These are phyloP conservation scores for Bibio marci DNA, from an alignment of 2,888 invertebrate genomes.

Conservation along the genomic window DNA sequence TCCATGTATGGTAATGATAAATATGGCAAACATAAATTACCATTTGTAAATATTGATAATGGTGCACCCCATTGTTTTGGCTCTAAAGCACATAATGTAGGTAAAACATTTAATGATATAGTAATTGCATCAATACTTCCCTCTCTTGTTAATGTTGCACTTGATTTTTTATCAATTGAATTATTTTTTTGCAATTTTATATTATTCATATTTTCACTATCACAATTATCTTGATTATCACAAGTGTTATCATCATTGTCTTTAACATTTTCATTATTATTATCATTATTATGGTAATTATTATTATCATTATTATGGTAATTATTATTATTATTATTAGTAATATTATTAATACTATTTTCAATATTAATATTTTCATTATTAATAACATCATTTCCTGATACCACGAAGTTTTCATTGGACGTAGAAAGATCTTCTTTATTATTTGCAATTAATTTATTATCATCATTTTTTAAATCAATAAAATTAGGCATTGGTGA, in stretches of 20 bases:
- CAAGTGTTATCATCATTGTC: slow-evolving; percentile 13
- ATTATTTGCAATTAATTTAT: slow-evolving; percentile 11
- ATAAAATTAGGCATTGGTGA: slow-evolving; percentile 54
- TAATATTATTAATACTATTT: slow-evolving; percentile 1
- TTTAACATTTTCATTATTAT: slow-evolving; percentile 10
- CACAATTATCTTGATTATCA: slow-evolving; percentile 17
- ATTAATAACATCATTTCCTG: not conserved
- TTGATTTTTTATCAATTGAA: too few relatives aligned
- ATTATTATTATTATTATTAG: slow-evolving; percentile 4
- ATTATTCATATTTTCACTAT: too few relatives aligned
- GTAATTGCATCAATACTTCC: slow-evolving; percentile 46
- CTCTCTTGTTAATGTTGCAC: slow-evolving; percentile 46
- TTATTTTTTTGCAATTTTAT: too few relatives aligned
- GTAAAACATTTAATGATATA: slow-evolving; percentile 19
- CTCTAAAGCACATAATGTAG: slow-evolving; percentile 20
- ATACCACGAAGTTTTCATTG: slow-evolving; percentile 18
- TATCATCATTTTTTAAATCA: slow-evolving; percentile 22
- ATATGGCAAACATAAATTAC: slow-evolving; percentile 89
- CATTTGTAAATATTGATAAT: slow-evolving; percentile 71
- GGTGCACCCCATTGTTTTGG: slow-evolving; percentile 66
- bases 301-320: slow-evolving; percentile 5
- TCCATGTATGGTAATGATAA: slow-evolving; percentile 90
- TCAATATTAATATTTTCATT: slow-evolving; percentile 8
- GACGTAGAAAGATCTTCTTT: not conserved
- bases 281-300: slow-evolving; percentile 8